Percentiles rank a stretch among this genome's conserved stretches.
These are phyloP conservation scores for Dorcus parallelipipedus DNA, from an alignment of 2,888 invertebrate genomes.

Conservation along the genomic window DNA sequence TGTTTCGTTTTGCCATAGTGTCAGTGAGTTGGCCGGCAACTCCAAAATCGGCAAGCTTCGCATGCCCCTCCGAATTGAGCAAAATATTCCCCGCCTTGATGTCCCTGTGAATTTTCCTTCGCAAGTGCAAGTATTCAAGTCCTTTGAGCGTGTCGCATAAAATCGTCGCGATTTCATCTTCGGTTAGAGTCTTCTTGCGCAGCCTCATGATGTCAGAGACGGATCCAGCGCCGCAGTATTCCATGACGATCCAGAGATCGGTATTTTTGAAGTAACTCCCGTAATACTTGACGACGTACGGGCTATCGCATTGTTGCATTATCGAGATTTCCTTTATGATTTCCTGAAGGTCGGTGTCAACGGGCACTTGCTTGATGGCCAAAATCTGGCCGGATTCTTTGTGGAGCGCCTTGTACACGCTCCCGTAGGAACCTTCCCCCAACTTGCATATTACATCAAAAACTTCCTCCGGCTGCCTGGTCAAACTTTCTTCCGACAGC, in stretches of 20 bases:
- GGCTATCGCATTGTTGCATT: conserved; percentile 98
- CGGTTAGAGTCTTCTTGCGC: conserved; percentile 86
- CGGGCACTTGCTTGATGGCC: conserved; percentile 95
- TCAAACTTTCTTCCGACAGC: conserved; percentile 88
- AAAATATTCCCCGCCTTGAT: conserved; percentile 95
- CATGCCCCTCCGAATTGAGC: conserved; percentile 91
- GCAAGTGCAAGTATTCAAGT: conserved; percentile 85
- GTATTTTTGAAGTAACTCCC: conserved; percentile 97
- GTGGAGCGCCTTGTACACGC: conserved; percentile 95
- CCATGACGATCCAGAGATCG: conserved; percentile 98
- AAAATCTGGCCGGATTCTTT: conserved; percentile 89
- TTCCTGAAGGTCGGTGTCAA: conserved; percentile 94
- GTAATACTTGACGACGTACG: conserved; percentile 96
- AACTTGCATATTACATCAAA: conserved; percentile 96
- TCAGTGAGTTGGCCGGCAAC: conserved; percentile 93
- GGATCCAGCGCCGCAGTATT: conserved; percentile 96
- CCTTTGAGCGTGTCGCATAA: conserved; percentile 89
- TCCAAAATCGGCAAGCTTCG: conserved; percentile 94
- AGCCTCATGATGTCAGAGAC: conserved; percentile 96
- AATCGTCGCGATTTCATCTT: conserved; percentile 91
- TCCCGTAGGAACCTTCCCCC: conserved; percentile 92
- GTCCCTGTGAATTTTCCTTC: conserved; percentile 91
- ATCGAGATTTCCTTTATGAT: conserved; percentile 98
- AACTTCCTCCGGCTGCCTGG: conserved; percentile 93
- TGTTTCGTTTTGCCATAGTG: conserved; percentile 26